Base-by-base conservation (phyloP, 2,797 vertebrate genomes). In the Thamnophis elegans region DNA sequence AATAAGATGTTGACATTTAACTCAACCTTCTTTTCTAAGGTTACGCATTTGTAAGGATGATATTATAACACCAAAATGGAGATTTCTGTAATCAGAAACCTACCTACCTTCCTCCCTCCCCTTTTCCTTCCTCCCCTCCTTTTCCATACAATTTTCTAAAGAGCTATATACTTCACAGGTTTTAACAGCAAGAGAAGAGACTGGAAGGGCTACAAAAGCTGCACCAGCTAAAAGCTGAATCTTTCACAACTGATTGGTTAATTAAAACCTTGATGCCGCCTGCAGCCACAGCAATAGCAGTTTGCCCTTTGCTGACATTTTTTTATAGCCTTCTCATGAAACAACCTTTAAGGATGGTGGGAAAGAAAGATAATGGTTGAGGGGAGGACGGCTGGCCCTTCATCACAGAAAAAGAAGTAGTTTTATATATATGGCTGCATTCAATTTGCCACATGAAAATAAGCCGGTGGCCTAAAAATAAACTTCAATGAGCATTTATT, bases 271-370 rank as follows among this genome's bases (percentile, higher is more conserved):
- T 95, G 96, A 96, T 96, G 95, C 73, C 4, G 4, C 73, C 36
- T 0, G 9, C 9, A 78, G 32, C 78, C 73, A 22, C 42, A 82
- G 42, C 78, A 82, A 73, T 73, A 73, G 42, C 92, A 92, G 94
- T 94, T 96, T 94, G 97, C 94, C 68, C 96, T 92, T 94, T 91
- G 95, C 78, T 97, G 96, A 97, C 96, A 92, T 96, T 97, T 60
- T 60, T 97, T 97, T 97, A 97, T 95, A 95, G 96, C 89, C 95
- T 95, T 95, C 96, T 96, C 96, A 96, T 96, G 95, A 96, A 97
- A 96, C 95, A 96, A 96, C 94, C 95, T 96, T 97, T 95, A 95
- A 91, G 87, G 94, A 95, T 91, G 94, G 95, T 92, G 86, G 94
- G 96, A 82, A 90, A 91, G 93, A 91, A 89, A 97, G 96, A 97